Base-by-base conservation (phyloP, 2,888 invertebrate species). In the Heliconius aoede region DNA sequence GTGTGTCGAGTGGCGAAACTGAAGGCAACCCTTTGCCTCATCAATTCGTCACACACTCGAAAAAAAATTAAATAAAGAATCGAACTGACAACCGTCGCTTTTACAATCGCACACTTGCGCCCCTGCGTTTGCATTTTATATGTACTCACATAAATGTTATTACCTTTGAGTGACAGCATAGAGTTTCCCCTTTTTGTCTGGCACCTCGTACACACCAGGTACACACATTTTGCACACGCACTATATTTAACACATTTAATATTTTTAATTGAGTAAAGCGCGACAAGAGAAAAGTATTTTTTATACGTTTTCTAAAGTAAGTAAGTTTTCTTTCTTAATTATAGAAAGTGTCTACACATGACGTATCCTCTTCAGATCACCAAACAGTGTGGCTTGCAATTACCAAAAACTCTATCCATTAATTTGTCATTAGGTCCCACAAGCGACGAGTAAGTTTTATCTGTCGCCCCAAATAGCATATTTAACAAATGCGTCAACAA, bases 391-490 rank as follows among this genome's bases (percentile, higher is more conserved):
- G 89, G 79, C 79, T 85, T 77, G 80, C 78, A 84, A 88, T 87
- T 86, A 87, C 1, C 80, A 82, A 84, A 84, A 85, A 82, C 77
- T 84, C 84, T 85, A 88, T 83, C 86, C 86, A 92, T 93, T 92
- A 90, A 91, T 90, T 88, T 87, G 83, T 89, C 90, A 89, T 93
- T 93, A 93, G 82, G 80, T 72, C 78, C 79, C 76, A n/a, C n/a
- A 80, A 73, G 80, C 73, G 80, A 79, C 82, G 81, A 65, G 81
- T 82, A 76, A 82, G 85, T 85, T 83, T 89, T 89, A 90, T 89
- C 89, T 80, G 75, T 82, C 86, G 91, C 83, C 89, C 91, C 76
- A 89, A 91, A 91, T 91, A 86, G 85, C 81, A 82, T 85, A 85
- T 86, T 88, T 87, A 85, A 83, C 82, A 84, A 88, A 85, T 88